Base-by-base conservation (phyloP, 2,888 invertebrate species). In the Brachycybe producta region DNA sequence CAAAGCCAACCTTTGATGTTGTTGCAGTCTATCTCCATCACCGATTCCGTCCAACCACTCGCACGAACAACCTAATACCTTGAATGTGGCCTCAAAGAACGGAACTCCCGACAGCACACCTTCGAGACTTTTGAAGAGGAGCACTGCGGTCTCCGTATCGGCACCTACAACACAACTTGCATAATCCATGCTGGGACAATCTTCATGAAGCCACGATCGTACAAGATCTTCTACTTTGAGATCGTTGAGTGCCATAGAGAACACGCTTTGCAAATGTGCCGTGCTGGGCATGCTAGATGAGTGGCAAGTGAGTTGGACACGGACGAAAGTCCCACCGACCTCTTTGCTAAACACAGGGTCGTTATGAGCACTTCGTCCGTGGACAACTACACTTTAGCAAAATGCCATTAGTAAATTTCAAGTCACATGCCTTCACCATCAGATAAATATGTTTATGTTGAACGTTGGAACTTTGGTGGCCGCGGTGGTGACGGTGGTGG, bases 81-180 rank as follows among this genome's bases (percentile, higher is more conserved):
- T 54, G 52, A 68, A 68, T 1, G 70, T 54, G 7, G 67, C 66
- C 49, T 68, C 62, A 36, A 66, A 62, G 56, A 70, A 70, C 1
- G 69, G 69, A 32, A 58, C 54, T 0, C 70, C 70, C 2, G 69
- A 67, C 11, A 70, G 50, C 19, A 69, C 62, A 1, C 69, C 68
- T 7, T 35, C 13, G 17, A n/a, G n/a, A 23, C 13, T 15, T 19
- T 19, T 27, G 27, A 28, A 26, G 7, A 43, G 15, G 15, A 43
- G 24, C 51, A 49, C 17, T 15, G 44, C 23, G 38, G 48, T 19
- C 51, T 53, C 21, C 38, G 30, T 26, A 5, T 17, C 38, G 40
- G 40, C 27, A 4, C 54, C 54, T 1, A 52, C 52, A 32, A 52
- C 45, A 11, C 23, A 39, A 7, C 52, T 49, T 8, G 32, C 51